These are phyloP conservation scores for Pterocles orientalis DNA, from an alignment of 2,113 vertebrate species.

Conservation along the genomic window DNA sequence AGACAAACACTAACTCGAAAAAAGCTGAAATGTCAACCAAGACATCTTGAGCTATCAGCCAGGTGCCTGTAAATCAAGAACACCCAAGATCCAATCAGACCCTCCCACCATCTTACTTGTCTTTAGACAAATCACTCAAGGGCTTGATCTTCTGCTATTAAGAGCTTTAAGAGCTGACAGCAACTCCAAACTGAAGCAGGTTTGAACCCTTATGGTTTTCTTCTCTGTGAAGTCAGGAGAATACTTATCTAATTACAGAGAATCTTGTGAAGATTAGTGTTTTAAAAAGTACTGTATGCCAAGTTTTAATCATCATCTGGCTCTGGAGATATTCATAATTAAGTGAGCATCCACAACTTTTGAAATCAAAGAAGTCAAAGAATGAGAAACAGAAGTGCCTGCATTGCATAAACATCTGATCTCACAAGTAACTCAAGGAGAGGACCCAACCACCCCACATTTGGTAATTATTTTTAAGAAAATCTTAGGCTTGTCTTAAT, in stretches of 20 bases:
- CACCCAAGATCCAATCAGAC: conserved; percentile 17
- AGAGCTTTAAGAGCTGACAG: conserved; percentile 7
- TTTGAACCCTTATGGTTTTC: neutral
- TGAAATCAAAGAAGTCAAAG: neutral
- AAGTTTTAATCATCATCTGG: conserved; percentile 51
- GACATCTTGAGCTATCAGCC: conserved; percentile 41
- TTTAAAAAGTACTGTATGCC: conserved; percentile 26
- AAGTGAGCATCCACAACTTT: conserved; percentile 26
- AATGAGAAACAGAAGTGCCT: neutral
- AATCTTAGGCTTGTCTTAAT: neutral
- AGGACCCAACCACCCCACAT: neutral
- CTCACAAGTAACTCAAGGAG: neutral
- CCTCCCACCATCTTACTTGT: neutral
- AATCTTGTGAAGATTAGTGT: conserved; percentile 52
- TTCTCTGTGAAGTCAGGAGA: conserved; percentile 12
- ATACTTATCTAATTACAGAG: conserved; percentile 47
- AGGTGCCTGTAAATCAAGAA: conserved; percentile 35
- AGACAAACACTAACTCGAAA: conserved; percentile 14
- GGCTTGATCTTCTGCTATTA: conserved; percentile 23
- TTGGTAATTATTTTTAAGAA: neutral
- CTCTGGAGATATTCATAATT: conserved; percentile 41
- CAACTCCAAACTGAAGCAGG: conserved; percentile 17
- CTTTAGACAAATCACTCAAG: conserved; percentile 38
- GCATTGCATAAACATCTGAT: conserved; percentile 11
- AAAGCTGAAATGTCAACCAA: conserved; percentile 61